phyloP scores from a whole-genome alignment of 2,888 invertebrate species.

The Caenorhabditis imperialis region DNA sequence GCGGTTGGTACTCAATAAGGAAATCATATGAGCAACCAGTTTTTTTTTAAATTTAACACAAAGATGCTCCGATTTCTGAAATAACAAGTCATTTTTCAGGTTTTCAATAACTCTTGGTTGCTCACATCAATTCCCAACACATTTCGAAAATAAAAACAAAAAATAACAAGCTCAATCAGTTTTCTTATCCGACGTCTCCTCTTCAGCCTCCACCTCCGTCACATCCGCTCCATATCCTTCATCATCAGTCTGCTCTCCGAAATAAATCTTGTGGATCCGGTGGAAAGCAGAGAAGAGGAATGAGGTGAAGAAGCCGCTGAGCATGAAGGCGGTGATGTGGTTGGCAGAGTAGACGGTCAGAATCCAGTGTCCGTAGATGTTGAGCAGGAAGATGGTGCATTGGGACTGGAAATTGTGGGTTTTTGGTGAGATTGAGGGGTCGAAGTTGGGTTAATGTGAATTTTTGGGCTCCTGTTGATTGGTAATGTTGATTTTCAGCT shows the following conservation, averaged over 20 bases:
- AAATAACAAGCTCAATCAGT: constrained; percentile 16
- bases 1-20: too few species aligned
- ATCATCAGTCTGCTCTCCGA: constrained; percentile 19
- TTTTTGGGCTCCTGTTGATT: too few species aligned
- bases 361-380: constrained; percentile 70
- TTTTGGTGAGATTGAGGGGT: too few species aligned
- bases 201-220: constrained; percentile 10
- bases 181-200: constrained; percentile 21
- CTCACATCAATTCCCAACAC: too few species aligned
- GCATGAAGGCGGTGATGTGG: constrained; percentile 74
- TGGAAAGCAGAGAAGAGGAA: constrained; percentile 71
- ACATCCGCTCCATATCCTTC: constrained; percentile 9
- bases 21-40: too few species aligned
- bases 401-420: constrained; percentile 75
- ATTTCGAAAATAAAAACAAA: too few species aligned
- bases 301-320: constrained; percentile 75
- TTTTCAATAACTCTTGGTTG: too few species aligned
- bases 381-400: constrained; percentile 65
- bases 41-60: too few species aligned
- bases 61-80: too few species aligned
- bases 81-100: too few species aligned
- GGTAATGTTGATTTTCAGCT: neutral
- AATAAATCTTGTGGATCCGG: constrained; percentile 58
- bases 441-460: too few species aligned
- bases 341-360: constrained; percentile 65